phyloP scores from a whole-genome alignment of 2,113 vertebrate species.

The Suncus etruscus region DNA sequence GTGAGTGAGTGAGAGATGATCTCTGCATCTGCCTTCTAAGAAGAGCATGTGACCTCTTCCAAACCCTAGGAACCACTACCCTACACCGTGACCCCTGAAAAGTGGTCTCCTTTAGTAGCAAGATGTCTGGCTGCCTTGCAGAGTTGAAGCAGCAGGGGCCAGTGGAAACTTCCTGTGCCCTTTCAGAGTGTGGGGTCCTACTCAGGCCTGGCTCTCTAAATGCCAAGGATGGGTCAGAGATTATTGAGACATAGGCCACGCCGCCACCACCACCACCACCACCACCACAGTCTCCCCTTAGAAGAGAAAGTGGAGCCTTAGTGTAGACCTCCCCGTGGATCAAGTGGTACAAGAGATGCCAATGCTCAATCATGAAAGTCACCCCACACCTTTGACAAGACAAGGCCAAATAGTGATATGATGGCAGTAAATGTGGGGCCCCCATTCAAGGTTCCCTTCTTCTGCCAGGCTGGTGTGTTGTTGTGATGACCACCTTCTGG shows the following conservation, averaged over 20 bases:
- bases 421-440: too few species aligned
- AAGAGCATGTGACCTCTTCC: slow-evolving; percentile 28
- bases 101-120: slow-evolving; percentile 17
- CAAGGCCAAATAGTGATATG: neutral
- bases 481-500: neutral
- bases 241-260: neutral
- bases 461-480: neutral
- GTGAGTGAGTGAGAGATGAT: too few species aligned
- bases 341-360: neutral
- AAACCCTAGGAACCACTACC: slow-evolving; percentile 39
- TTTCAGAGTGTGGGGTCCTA: neutral
- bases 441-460: neutral
- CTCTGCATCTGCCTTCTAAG: neutral
- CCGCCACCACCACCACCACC: too few species aligned
- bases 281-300: neutral
- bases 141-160: neutral
- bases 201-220: neutral
- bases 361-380: neutral
- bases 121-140: slow-evolving; percentile 7
- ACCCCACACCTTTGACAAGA: neutral
- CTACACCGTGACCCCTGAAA: slow-evolving; percentile 17
- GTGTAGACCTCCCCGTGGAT: too few species aligned
- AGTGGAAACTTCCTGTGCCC: neutral
- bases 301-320: neutral
- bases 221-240: neutral